Base-by-base conservation (phyloP, 1,140 invertebrate species). In the Drosophila sechellia region DNA sequence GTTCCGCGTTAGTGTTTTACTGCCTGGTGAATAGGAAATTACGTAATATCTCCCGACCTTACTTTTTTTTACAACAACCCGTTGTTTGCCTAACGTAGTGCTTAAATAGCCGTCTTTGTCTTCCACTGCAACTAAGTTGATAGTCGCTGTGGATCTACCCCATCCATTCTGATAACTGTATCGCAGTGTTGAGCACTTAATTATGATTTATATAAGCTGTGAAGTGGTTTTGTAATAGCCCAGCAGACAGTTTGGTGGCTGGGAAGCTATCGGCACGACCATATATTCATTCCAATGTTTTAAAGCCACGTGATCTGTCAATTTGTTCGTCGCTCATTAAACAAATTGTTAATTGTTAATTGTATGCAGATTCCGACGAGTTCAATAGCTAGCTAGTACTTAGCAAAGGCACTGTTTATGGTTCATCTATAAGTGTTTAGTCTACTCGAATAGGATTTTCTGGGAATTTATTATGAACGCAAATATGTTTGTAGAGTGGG, bases 1-100 rank as follows among this genome's bases (percentile, higher is more conserved):
- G 48, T 37, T 53, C 35, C 25, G 34, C 40, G 31, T 59, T 60
- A 48, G 27, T 45, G n/a, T 61, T 60, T 46, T 31, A 40, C 34
- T 54, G 40, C 20, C 20, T 45, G n/a, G 4, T 57, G 13, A 31
- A 22, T 34, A 45, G 55, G 43, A 77, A 71, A 55, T 78, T 78
- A 55, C 76, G 59, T 78, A 78, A 78, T 71, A 50, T 55, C 49
- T 77, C 66, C 76, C 49, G 76, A 77, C 76, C 76, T 78, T 77
- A 78, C 76, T 77, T 77, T 77, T 77, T 77, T 69, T 46, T 35
- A 52, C n/a, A 20, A 25, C 45, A 35, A 15, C 4, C 20, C 22
- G 25, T 45, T 77, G 45, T 60, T 57, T 72, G 57, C 20, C 40
- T n/a, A 54, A 31, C 61, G 43, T 53, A 77, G 46, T 76, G 37